These are phyloP conservation scores for Pachydiplax longipennis DNA, from an alignment of 2,888 invertebrate genomes.

Conservation along the genomic window DNA sequence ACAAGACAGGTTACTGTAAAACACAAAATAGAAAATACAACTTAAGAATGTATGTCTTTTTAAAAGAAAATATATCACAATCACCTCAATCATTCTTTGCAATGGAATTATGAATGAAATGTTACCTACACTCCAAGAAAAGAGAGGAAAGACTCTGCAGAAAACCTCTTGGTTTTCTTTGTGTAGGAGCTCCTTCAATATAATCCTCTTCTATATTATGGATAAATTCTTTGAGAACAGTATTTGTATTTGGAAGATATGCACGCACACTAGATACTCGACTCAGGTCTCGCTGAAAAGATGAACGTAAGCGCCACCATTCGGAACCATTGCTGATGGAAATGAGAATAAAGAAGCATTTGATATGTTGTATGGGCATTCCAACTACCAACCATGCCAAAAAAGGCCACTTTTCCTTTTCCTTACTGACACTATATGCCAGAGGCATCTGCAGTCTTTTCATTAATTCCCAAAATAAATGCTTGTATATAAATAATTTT, in stretches of 20 bases:
- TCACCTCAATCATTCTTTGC: background rate
- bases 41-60: background rate
- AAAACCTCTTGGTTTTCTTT: conserved; percentile 65
- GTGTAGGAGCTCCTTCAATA: conserved; percentile 54
- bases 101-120: conserved; percentile 1
- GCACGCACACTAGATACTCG: conserved; percentile 73
- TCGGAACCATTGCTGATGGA: conserved; percentile 77
- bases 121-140: conserved; percentile 77
- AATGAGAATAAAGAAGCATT: background rate
- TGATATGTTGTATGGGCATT: background rate
- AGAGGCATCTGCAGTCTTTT: too few relatives aligned
- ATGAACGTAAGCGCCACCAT: conserved; percentile 81
- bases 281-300: conserved; percentile 81
- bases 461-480: too few relatives aligned
- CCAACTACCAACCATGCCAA: too few relatives aligned
- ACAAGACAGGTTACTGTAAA: conserved; percentile 76
- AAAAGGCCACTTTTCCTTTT: too few relatives aligned
- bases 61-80: background rate
- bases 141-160: conserved; percentile 74
- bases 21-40: conserved; percentile 11
- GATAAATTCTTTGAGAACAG: conserved; percentile 72
- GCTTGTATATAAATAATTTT: too few relatives aligned
- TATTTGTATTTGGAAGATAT: conserved; percentile 72
- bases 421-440: too few relatives aligned
- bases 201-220: conserved; percentile 57